Evolutionary conservation across 2,797 vertebrate genomes (phyloP), one percentile per base, ranked within the genome.

Genomic region (Pseudomugil gertrudae): DNA sequence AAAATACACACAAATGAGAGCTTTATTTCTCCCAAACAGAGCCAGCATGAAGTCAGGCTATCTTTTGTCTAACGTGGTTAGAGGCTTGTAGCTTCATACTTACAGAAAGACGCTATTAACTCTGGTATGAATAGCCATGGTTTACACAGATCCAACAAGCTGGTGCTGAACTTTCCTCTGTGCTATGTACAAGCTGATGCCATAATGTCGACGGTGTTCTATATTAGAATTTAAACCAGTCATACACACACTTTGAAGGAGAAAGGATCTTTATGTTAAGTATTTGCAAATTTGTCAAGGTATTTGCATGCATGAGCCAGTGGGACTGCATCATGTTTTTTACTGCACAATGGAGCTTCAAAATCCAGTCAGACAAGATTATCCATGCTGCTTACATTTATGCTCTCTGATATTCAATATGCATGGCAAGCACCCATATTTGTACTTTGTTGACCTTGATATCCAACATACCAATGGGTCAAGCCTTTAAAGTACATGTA

Each of bases 281-380:
- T 66, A 9, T 75, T 59, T 77, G 51, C 40, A 72, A 61, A 57
- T 72, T 57, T 66, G 26, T 45, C 27, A 24, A 15, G 14, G 65
- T 23, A 86, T 89, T 90, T 86, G 48, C 76, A 73, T 87, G 32
- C 21, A 38, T 27, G 29, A 38, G 14, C 13, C 23, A 24, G 32
- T 10, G 57, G 9, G 35, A 4, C 27, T 27, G 3, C 13, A 23
- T 1, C 1, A 13, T 56, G 29, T 69, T 29, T 47, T 79, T 77
- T 63, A 68, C 24, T 48, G 21, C n/a, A 26, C 36, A 72, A 13
- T 21, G 32, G 9, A 47, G 17, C 3, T 35, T 24, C n/a, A 35
- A 17, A 57, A 64, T 74, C 52, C 24, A 24, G 71, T 66, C 55
- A 53, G 50, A 66, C 29, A 29, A 17, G 33, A 69, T 33, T 27